Percentiles rank a stretch among this genome's conserved stretches.
These are phyloP conservation scores for Oscheius sp. DNA, from an alignment of 1,140 invertebrate species.

Conservation along the genomic window DNA sequence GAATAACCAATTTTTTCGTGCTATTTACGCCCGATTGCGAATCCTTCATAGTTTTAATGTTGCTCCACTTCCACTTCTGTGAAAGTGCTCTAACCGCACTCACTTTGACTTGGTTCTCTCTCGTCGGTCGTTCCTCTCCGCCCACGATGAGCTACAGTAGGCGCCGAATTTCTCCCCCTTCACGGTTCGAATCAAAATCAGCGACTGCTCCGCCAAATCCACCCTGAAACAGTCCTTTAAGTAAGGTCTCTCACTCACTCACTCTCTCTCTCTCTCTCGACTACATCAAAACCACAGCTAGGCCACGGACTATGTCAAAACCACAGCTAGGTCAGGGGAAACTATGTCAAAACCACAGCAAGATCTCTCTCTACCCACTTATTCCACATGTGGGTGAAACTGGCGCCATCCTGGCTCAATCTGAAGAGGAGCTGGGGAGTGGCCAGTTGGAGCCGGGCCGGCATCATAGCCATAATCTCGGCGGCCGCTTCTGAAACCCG, in stretches of 20 bases:
- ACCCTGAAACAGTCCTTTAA: conserved; percentile 56
- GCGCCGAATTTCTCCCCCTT: conserved; percentile 56
- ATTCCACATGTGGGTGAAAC: conserved; percentile 56
- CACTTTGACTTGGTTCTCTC: conserved; percentile 43
- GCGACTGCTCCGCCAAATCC: conserved; percentile 57
- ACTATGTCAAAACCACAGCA: background rate
- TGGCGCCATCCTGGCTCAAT: conserved; percentile 55
- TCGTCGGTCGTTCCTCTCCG: conserved; percentile 44
- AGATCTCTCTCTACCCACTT: conserved; percentile 37
- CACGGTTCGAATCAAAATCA: conserved; percentile 51
- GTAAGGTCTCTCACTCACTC: background rate
- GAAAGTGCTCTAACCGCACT: too few relatives aligned
- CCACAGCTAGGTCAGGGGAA: too few relatives aligned
- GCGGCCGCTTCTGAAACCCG: conserved; percentile 48
- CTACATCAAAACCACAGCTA: conserved; percentile 14
- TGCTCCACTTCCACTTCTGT: too few relatives aligned
- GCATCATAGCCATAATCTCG: conserved; percentile 55
- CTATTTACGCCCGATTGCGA: too few relatives aligned
- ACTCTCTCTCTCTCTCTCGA: background rate
- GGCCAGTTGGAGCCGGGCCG: conserved; percentile 53
- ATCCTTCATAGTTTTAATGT: too few relatives aligned
- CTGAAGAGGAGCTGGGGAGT: conserved; percentile 53
- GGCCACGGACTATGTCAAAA: too few relatives aligned
- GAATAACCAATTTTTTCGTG: too few relatives aligned
- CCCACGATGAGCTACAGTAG: conserved; percentile 53